Conservation (phyloP, 2,113 vertebrate genomes). For the Varanus komodoensis region DNA sequence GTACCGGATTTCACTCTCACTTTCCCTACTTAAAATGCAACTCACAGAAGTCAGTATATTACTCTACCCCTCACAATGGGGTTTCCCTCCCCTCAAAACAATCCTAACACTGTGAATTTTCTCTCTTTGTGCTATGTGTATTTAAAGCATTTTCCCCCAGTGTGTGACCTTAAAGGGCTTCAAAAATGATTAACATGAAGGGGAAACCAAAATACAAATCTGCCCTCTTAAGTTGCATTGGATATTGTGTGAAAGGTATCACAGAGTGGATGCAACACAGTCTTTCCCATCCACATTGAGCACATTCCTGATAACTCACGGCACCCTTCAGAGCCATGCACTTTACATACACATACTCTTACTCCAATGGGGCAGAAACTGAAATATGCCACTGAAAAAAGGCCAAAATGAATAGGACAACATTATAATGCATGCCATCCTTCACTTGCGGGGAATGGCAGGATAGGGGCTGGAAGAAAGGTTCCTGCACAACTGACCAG, state of each 20-base stretch:
- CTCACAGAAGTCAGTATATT: not conserved
- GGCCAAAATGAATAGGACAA: not conserved
- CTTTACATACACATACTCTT: not conserved
- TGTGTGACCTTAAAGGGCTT: not conserved
- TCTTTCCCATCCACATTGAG: not conserved
- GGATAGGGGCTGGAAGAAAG: not conserved
- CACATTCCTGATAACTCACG: not conserved
- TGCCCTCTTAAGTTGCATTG: not conserved
- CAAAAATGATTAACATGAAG: not conserved
- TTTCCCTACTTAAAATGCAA: too few species aligned
- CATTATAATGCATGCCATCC: not conserved
- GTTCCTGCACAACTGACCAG: not conserved
- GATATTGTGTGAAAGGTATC: not conserved
- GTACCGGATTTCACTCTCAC: too few species aligned
- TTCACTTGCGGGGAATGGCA: not conserved
- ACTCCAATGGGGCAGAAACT: not conserved
- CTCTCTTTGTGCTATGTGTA: not conserved
- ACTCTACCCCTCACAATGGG: too few species aligned
- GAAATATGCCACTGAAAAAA: not conserved
- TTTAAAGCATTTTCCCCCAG: not conserved
- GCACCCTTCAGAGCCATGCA: not conserved
- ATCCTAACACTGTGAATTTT: too few species aligned
- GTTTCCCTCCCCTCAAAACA: too few species aligned
- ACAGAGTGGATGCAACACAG: not conserved
- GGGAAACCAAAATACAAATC: not conserved